These are phyloP conservation scores for Chaetophractus vellerosus DNA, from an alignment of 2,797 vertebrate genomes.

Conservation along the genomic window DNA sequence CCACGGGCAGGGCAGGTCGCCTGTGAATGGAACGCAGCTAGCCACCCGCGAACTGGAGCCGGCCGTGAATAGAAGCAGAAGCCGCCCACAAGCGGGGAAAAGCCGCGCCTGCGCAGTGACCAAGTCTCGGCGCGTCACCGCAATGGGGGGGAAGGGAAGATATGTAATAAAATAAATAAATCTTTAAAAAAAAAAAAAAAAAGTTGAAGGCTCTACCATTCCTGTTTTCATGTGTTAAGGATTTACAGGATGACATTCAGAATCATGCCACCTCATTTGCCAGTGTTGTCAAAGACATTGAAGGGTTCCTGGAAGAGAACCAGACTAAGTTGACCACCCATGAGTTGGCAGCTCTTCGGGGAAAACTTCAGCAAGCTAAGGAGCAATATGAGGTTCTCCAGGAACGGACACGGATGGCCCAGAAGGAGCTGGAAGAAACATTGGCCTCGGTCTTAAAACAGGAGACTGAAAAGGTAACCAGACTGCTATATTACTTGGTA, in stretches of 20 bases:
- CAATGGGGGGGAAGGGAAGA: too few species aligned
- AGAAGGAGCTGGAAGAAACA: slow-evolving; percentile 93
- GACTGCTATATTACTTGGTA: background rate
- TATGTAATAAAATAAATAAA: too few species aligned
- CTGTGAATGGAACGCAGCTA: too few species aligned
- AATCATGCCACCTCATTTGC: slow-evolving; percentile 91
- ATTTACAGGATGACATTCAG: slow-evolving; percentile 94
- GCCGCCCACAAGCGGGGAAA: too few species aligned
- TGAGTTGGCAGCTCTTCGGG: slow-evolving; percentile 86
- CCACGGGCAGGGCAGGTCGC: too few species aligned
- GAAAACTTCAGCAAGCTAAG: slow-evolving; percentile 91
- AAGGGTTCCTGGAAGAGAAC: slow-evolving; percentile 95
- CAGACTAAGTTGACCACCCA: slow-evolving; percentile 89
- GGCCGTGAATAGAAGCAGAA: too few species aligned
- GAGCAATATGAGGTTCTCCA: slow-evolving; percentile 93
- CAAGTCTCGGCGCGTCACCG: too few species aligned
- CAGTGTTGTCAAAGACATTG: slow-evolving; percentile 93
- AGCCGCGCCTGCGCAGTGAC: too few species aligned
- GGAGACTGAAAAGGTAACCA: slow-evolving; percentile 95
- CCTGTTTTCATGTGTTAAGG: slow-evolving; percentile 88
- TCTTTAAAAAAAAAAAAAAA: too few species aligned
- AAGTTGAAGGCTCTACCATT: background rate
- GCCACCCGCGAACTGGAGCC: too few species aligned
- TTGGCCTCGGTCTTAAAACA: slow-evolving; percentile 95
- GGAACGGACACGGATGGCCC: slow-evolving; percentile 90